phyloP scores from a whole-genome alignment of 1,140 invertebrate genomes.

The Charaxes varanes region DNA sequence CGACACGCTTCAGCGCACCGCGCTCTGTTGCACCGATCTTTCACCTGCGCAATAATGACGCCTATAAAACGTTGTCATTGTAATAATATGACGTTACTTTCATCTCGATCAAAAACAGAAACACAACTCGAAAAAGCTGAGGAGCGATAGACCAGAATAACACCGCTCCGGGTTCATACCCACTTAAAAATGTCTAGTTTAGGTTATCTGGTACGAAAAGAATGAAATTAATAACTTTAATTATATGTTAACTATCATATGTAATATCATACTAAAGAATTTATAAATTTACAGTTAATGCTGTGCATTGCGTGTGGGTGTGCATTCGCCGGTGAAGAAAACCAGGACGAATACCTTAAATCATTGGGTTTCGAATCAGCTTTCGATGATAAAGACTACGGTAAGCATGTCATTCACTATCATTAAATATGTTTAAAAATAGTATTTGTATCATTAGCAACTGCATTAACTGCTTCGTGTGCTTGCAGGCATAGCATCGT shows the following conservation, averaged over 20 bases:
- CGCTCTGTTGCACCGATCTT: constrained; percentile 65
- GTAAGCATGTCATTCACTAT: constrained; percentile 27
- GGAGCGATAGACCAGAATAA: constrained; percentile 28
- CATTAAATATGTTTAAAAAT: background rate
- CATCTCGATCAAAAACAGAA: constrained; percentile 32
- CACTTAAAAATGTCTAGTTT: constrained; percentile 55
- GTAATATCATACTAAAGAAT: constrained; percentile 11
- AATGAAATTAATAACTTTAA: constrained; percentile 3
- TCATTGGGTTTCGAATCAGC: constrained; percentile 57
- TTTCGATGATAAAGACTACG: constrained; percentile 39
- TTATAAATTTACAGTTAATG: constrained; percentile 49
- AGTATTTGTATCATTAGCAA: background rate
- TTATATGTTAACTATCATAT: constrained; percentile 5
- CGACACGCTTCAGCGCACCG: constrained; percentile 57
- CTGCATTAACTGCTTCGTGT: constrained; percentile 23
- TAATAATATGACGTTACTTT: constrained; percentile 68
- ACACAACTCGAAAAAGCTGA: constrained; percentile 37
- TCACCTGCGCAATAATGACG: constrained; percentile 70
- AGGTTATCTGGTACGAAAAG: constrained; percentile 49
- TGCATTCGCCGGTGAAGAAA: constrained; percentile 40
- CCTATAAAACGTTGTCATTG: constrained; percentile 71
- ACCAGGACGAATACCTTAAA: constrained; percentile 52
- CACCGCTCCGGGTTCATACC: constrained; percentile 53
- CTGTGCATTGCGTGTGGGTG: constrained; percentile 50
- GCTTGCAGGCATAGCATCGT: constrained; percentile 62